A percentile compares a stretch with the other conserved stretches of the same genome.
These are phyloP conservation scores for Noctuana brunneofusca DNA, from an alignment of 2,888 invertebrate species.

Conservation along the genomic window DNA sequence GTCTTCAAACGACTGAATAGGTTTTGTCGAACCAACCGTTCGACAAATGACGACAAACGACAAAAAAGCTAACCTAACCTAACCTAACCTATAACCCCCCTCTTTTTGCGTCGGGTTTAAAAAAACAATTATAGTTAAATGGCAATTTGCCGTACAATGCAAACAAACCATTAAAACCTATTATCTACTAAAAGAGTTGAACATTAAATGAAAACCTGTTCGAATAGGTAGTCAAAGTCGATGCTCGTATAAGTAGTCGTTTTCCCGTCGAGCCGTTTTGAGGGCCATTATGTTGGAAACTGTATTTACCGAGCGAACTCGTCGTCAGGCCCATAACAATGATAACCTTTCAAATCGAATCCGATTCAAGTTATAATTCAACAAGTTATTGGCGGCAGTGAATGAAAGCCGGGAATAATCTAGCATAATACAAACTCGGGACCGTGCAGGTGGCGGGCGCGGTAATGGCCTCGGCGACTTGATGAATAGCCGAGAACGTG, in stretches of 20 bases:
- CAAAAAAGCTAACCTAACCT: too few relatives aligned
- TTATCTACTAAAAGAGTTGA: constrained; percentile 9
- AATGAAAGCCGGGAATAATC: constrained; percentile 68
- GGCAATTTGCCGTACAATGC: too few relatives aligned
- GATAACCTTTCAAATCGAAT: constrained; percentile 41
- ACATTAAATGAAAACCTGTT: constrained; percentile 20
- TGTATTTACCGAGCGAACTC: constrained; percentile 33
- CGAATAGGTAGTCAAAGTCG: constrained; percentile 19
- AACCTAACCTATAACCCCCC: too few relatives aligned
- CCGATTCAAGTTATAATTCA: constrained; percentile 47
- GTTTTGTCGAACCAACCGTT: too few relatives aligned
- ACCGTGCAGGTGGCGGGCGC: constrained; percentile 72
- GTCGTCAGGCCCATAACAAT: constrained; percentile 32
- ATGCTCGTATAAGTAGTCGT: constrained; percentile 29
- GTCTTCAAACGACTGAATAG: too few relatives aligned
- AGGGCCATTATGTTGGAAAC: constrained; percentile 33
- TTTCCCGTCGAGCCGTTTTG: constrained; percentile 25
- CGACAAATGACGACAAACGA: too few relatives aligned
- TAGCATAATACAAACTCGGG: constrained; percentile 68
- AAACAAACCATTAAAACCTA: too few relatives aligned
- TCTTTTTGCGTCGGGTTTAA: too few relatives aligned
- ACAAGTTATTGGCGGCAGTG: constrained; percentile 63
- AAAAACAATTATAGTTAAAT: too few relatives aligned
- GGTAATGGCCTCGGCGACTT: constrained; percentile 73
- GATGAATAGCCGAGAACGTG: constrained; percentile 78